Conservation (phyloP, 2,113 vertebrate species). For the Colinus virginianus region DNA sequence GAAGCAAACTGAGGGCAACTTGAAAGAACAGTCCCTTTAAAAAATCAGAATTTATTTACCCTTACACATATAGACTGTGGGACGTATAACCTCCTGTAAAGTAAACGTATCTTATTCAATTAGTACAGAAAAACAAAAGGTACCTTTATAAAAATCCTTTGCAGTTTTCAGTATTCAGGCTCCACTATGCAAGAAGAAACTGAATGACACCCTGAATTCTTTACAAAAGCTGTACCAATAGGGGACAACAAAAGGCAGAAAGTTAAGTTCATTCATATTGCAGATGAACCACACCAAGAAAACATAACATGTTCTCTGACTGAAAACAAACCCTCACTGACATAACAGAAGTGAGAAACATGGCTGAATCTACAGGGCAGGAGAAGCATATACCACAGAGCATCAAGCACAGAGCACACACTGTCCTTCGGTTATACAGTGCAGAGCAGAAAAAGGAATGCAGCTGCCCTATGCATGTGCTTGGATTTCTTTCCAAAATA, state of each 20-base stretch:
- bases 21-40: background rate
- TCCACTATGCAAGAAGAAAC: conserved; percentile 51
- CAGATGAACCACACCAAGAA: background rate
- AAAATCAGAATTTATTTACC: background rate
- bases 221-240: conserved; percentile 62
- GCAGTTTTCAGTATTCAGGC: conserved; percentile 41
- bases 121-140: conserved; percentile 61
- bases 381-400: accelerated
- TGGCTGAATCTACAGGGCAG: accelerated
- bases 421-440: accelerated
- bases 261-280: background rate
- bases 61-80: background rate
- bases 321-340: background rate
- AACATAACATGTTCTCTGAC: accelerated
- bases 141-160: conserved; percentile 59
- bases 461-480: accelerated
- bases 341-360: background rate
- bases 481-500: background rate
- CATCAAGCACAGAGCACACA: background rate
- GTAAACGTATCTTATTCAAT: background rate
- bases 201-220: conserved; percentile 60
- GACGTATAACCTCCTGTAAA: background rate
- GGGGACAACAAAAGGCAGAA: conserved; percentile 48
- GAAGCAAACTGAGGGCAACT: background rate
- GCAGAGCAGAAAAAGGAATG: background rate